Evolutionary conservation across 2,113 vertebrate species (phyloP), one percentile per base, ranked within the genome.

Genomic region (Chaenocephalus aceratus): DNA sequence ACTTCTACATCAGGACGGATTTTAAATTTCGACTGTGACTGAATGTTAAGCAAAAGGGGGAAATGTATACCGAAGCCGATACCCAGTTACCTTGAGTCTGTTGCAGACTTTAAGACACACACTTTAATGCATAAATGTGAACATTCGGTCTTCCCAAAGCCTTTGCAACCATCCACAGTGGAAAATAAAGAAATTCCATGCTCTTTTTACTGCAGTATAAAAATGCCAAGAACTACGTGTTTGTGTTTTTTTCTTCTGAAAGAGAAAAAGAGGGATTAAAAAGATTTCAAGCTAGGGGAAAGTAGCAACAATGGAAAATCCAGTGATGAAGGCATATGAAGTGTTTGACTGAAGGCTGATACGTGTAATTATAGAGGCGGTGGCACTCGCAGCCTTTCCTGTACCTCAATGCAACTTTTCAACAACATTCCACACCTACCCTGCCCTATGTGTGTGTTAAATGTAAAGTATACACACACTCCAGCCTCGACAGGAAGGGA

Each of bases 351-450:
- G 77, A 30, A 82, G 84, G 58, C 65, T 69, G 75, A 90, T 65
- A 79, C 73, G 76, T 79, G 69, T 90, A 93, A 95, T 95, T 95
- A 93, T 26, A 80, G 85, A 87, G 75, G 82, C 36, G 75, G 85
- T 51, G 72, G 79, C 80, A 87, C 88, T 91, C 88, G 88, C 83
- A 79, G 77, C 68, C 75, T 65, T 94, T 93, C 88, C 88, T 86
- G 86, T 77, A 82, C 83, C 80, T 83, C 82, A 84, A 78, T 83
- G 81, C 87, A 92, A 85, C 89, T 91, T 86, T 87, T 75, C 83
- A 82, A 66, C 74, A 68, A 80, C 90, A 89, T 80, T 90, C 86
- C 87, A 83, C 72, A 76, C 59, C 74, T 90, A 90, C 82, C 81
- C 64, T 69, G 44, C 71, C 34, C 75, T 44, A 13, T 49, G 51